Conservation (phyloP, 1,140 invertebrate genomes). For the Drosophila tsacasi region DNA sequence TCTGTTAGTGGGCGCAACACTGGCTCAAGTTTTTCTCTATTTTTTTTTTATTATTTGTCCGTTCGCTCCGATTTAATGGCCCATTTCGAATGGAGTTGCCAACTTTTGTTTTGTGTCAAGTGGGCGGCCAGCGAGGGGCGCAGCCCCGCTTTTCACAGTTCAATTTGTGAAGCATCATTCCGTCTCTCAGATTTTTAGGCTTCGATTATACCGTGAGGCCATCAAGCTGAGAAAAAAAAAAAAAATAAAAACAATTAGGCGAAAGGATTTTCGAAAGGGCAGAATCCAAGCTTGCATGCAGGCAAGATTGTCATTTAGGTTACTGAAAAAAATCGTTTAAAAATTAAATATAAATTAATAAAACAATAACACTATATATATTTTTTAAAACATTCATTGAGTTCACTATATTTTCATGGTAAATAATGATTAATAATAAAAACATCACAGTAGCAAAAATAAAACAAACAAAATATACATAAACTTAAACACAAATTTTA, state of each 20-base stretch:
- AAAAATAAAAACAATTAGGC: conserved; percentile 49
- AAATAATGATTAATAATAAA: background rate
- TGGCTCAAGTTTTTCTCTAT: conserved; percentile 28
- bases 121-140: conserved; percentile 54
- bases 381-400: background rate
- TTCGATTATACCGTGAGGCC: conserved; percentile 42
- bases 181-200: conserved; percentile 27
- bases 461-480: background rate
- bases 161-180: conserved; percentile 81
- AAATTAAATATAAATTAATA: background rate
- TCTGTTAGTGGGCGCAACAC: conserved; percentile 53
- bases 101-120: conserved; percentile 48
- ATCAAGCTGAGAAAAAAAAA: conserved; percentile 31
- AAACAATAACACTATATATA: background rate
- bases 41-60: conserved; percentile 12
- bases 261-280: conserved; percentile 62
- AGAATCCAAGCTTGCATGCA: conserved; percentile 2
- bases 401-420: background rate
- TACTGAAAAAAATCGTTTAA: background rate
- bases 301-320: conserved; percentile 21
- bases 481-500: background rate
- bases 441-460: background rate
- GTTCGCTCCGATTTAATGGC: conserved; percentile 76
- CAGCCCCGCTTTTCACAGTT: conserved; percentile 67
- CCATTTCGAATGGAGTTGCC: conserved; percentile 74